These are phyloP conservation scores for Shinisaurus crocodilurus DNA, from an alignment of 2,113 vertebrate genomes.

Conservation along the genomic window DNA sequence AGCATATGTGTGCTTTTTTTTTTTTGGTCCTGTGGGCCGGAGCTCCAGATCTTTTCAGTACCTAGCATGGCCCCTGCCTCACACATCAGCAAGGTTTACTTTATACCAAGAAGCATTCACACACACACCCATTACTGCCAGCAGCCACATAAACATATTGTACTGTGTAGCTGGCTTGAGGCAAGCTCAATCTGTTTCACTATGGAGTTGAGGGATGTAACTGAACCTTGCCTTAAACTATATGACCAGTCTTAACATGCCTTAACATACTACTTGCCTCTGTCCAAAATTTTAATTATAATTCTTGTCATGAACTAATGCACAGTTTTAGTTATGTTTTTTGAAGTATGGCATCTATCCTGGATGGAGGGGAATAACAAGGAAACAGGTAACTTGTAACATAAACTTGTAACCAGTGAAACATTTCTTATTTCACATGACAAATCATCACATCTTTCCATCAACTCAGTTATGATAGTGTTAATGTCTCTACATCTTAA, in stretches of 20 bases:
- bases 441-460: slow-evolving; percentile 44
- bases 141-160: not conserved
- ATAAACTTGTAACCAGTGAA: slow-evolving; percentile 35
- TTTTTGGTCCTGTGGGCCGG: too few species aligned
- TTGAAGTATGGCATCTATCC: slow-evolving; percentile 4
- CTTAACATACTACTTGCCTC: not conserved
- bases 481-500: slow-evolving; percentile 51
- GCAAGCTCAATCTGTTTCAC: not conserved
- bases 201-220: not conserved
- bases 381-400: slow-evolving; percentile 36
- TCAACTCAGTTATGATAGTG: slow-evolving; percentile 32
- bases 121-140: not conserved
- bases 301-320: not conserved
- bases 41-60: too few species aligned
- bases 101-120: not conserved
- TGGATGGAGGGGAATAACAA: slow-evolving; percentile 33
- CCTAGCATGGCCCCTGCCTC: too few species aligned
- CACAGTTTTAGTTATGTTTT: not conserved
- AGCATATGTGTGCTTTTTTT: too few species aligned
- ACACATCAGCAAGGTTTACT: not conserved
- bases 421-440: slow-evolving; percentile 45
- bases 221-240: not conserved
- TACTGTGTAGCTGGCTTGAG: not conserved
- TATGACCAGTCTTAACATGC: not conserved
- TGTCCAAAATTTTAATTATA: slow-evolving; percentile 1